Evolutionary conservation across 2,797 vertebrate species (phyloP).

Genomic region (Lophotriccus pileatus): DNA sequence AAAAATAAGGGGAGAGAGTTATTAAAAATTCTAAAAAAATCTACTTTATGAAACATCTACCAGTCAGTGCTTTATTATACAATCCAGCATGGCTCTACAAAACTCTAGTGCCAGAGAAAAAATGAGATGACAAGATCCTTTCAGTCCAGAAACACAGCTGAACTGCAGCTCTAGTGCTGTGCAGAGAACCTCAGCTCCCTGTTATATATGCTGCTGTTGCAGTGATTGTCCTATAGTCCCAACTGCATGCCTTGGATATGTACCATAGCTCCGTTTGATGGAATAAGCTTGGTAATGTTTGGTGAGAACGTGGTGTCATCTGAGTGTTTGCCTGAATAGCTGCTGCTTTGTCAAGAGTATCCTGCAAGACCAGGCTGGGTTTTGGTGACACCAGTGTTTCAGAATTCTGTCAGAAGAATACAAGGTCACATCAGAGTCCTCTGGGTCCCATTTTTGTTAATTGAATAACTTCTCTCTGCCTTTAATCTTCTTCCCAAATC

Average conservation of each 20-base stretch:
- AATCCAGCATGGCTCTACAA: neutral
- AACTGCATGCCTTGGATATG: neutral
- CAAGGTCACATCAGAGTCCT: neutral
- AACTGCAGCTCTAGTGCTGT: neutral
- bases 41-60: neutral
- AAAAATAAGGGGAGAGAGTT: accelerated
- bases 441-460: neutral
- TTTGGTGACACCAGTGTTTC: neutral
- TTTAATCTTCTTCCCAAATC: neutral
- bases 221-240: neutral
- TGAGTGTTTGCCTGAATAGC: neutral
- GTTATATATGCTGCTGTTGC: neutral
- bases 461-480: neutral
- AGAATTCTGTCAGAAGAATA: neutral
- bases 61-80: neutral
- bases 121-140: neutral
- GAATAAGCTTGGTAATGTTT: neutral
- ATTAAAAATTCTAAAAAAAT: neutral
- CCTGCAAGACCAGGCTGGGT: neutral
- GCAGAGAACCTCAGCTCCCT: neutral
- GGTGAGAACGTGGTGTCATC: neutral
- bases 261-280: neutral
- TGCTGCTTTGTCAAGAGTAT: neutral
- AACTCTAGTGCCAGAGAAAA: neutral
- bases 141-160: neutral